Base-by-base conservation (phyloP, 2,113 vertebrate genomes). In the Boulengeromyrus knoepffleri region DNA sequence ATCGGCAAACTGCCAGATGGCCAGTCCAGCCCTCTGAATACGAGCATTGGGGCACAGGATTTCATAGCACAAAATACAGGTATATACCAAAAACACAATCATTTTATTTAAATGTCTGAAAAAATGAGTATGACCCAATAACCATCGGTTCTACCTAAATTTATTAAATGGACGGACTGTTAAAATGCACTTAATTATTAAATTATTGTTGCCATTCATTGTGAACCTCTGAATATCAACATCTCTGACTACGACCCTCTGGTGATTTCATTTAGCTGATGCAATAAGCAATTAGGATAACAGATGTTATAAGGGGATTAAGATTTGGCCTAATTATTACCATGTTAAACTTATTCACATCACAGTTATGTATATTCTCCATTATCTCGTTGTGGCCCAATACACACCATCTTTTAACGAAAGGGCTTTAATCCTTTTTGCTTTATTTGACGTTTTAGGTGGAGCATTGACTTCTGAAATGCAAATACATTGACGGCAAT, bases 201-300 rank as follows among this genome's bases (percentile, higher is more conserved):
- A 42, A 24, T 46, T 36, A 84, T 62, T 88, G 8, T 21, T 88
- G 42, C 10, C 39, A 88, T 58, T 58, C 52, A 66, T 45, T 42
- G 36, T 24, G 27, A 66, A 88, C 49, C 83, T 47, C 19, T 47
- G 24, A 46, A 85, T 85, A 47, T 85, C 83, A 85, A 46, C 45
- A 85, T 85, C 24, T 19, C 46, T 46, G 24, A n/a, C 31, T 85
- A 80, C 36, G 5, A 39, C 24, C 74, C 74, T 36, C n/a, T 31
- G 70, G 70, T 77, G 24, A 89, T 85, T 89, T 85, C 19, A 85
- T 89, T 85, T 62, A 47, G 27, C 36, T 58, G 39, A 36, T 85
- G 80, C 70, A 89, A 85, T 85, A 89, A 56, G 36, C 89, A 85
- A 85, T 89, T 85, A 46, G 52, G 39, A 47, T 62, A 39, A 2